Evolutionary conservation across 2,797 vertebrate species (phyloP).

Genomic region (Paedocypris micromegethes): DNA sequence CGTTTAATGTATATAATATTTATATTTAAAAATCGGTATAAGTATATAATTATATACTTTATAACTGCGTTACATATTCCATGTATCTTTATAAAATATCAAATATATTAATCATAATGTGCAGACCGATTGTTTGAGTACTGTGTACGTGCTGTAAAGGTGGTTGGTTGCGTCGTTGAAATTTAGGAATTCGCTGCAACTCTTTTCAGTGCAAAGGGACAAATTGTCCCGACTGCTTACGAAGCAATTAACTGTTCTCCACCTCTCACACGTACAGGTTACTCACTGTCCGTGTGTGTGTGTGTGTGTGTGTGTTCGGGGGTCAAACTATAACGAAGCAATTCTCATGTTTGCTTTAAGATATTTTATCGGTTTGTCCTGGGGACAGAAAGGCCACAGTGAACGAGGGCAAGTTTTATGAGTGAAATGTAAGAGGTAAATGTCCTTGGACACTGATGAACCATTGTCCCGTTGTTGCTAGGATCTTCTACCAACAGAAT

Average conservation of each 20-base stretch:
- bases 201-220: neutral
- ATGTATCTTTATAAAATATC: too few relatives aligned
- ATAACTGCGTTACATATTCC: too few relatives aligned
- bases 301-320: neutral
- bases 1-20: too few relatives aligned
- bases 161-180: too few relatives aligned
- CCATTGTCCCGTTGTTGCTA: neutral
- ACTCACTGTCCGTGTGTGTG: neutral
- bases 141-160: too few relatives aligned
- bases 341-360: conserved; percentile 3
- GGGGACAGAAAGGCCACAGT: conserved; percentile 6
- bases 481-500: neutral
- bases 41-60: too few relatives aligned
- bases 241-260: neutral
- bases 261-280: too few relatives aligned
- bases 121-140: too few relatives aligned
- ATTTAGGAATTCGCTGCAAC: neutral
- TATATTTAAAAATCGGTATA: too few relatives aligned
- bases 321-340: neutral
- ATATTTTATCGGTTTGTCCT: conserved; percentile 22
- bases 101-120: too few relatives aligned
- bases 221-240: neutral
- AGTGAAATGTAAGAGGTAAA: neutral
- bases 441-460: conserved; percentile 6
- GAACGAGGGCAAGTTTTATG: conserved; percentile 8